Conservation (phyloP, 1,140 invertebrate genomes). For the Trichonephila clavata region DNA sequence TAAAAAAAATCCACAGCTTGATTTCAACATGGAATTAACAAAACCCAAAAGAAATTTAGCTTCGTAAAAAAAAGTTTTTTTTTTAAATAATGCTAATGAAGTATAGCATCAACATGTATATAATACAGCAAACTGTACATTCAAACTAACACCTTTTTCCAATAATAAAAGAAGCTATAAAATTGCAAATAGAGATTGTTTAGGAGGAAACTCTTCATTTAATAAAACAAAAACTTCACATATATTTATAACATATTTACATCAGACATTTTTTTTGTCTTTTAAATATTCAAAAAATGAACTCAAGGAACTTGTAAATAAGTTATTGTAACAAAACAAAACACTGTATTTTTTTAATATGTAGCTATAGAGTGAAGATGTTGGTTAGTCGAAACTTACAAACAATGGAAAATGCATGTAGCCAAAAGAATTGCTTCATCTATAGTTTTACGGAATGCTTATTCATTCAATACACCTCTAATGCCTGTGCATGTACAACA, state of each 20-base stretch:
- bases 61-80: neutral
- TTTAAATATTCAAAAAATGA: slow-evolving; percentile 8
- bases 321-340: slow-evolving; percentile 26
- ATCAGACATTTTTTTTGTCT: slow-evolving; percentile 10
- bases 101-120: slow-evolving; percentile 63
- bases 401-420: slow-evolving; percentile 59
- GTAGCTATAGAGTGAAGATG: slow-evolving; percentile 35
- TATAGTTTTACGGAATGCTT: slow-evolving; percentile 61
- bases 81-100: slow-evolving; percentile 42
- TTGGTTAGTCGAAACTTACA: slow-evolving; percentile 47
- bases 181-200: slow-evolving; percentile 62
- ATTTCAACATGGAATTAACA: neutral
- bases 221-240: slow-evolving; percentile 18
- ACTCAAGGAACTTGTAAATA: slow-evolving; percentile 38
- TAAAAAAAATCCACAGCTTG: slow-evolving; percentile 27
- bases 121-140: slow-evolving; percentile 74
- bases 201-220: slow-evolving; percentile 1
- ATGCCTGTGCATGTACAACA: slow-evolving; percentile 69
- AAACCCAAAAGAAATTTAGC: slow-evolving; percentile 15
- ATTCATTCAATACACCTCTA: slow-evolving; percentile 62
- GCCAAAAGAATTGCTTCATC: slow-evolving; percentile 38
- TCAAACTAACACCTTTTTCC: slow-evolving; percentile 56
- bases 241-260: slow-evolving; percentile 65
- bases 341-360: slow-evolving; percentile 9
- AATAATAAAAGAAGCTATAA: slow-evolving; percentile 34